Base-by-base conservation (phyloP, 2,113 vertebrate species). In the Apaloderma vittatum region DNA sequence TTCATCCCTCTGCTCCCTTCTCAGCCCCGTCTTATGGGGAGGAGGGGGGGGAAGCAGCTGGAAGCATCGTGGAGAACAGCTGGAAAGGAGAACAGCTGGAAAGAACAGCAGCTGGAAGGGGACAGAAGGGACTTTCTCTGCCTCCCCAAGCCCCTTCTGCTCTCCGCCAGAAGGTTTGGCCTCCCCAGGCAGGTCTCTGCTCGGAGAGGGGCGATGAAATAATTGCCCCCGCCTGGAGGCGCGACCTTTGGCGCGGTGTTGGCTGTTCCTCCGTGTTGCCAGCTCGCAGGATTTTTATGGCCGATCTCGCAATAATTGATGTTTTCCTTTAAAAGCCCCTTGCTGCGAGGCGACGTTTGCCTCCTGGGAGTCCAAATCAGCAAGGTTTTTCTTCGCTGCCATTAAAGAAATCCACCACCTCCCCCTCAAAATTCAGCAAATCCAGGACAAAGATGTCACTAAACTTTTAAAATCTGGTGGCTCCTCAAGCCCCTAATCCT, bases 301-400 rank as follows among this genome's bases (percentile, higher is more conserved):
- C 85, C 92, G 92, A 87, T 61, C 81, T 92, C 93, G 40, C 94
- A 93, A 93, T 78, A 92, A 97, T 88, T 67, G 90, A 96, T 67
- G 85, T 87, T 94, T 93, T 87, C 78, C 70, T 94, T 40, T 93
- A 96, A 95, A 96, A 81, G 77, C 66, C 73, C 92, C 34, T 0
- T 55, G 77, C 52, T 49, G 37, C 1, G 0, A 43, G 49, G 70
- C 0, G 11, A 63, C 20, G 7, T 51, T 65, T 32, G 88, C 70
- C 52, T 57, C 21, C 18, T 48, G 21, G 51, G 59, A 63, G 70
- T 12, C 29, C 45, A 11, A 55, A 86, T 1, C 48, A 40, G 18
- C 1, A 6, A 72, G 37, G 34, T 43, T 93, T 40, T 58, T 8
- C 3, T 68, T 79, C 0, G 0, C 55, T 87, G 43, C 9, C 14